These are phyloP conservation scores for Monochamus saltuarius DNA, from an alignment of 1,140 invertebrate genomes.

Conservation along the genomic window DNA sequence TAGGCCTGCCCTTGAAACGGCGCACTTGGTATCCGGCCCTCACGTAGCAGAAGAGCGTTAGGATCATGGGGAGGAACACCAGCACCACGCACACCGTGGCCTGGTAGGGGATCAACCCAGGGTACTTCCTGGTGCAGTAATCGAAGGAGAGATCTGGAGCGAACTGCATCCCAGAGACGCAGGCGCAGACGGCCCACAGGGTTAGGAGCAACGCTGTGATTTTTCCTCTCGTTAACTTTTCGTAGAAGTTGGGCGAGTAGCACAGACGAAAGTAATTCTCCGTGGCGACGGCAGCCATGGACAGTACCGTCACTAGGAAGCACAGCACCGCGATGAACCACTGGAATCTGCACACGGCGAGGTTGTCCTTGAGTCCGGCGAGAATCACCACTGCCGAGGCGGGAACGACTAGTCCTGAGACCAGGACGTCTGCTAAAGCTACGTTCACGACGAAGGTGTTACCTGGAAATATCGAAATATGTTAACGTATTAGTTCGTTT, in stretches of 20 bases:
- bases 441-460: constrained; percentile 78
- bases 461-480: constrained; percentile 62
- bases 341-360: constrained; percentile 64
- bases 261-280: constrained; percentile 67
- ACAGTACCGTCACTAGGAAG: constrained; percentile 66
- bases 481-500: no score
- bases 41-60: constrained; percentile 58
- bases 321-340: constrained; percentile 68
- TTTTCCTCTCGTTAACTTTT: constrained; percentile 53
- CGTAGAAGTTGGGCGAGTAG: constrained; percentile 56
- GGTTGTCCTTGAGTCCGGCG: constrained; percentile 62
- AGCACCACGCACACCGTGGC: constrained; percentile 57
- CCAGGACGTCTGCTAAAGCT: constrained; percentile 71
- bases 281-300: constrained; percentile 62
- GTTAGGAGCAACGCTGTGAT: constrained; percentile 57
- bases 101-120: constrained; percentile 56
- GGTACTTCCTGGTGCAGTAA: constrained; percentile 59
- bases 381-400: constrained; percentile 69
- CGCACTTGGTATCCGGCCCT: constrained; percentile 48
- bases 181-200: constrained; percentile 56
- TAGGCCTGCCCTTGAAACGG: constrained; percentile 51
- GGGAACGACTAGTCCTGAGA: constrained; percentile 72
- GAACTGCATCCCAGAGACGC: constrained; percentile 58
- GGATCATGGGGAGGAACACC: constrained; percentile 57
- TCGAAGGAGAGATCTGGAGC: constrained; percentile 60